phyloP scores from a whole-genome alignment of 2,888 invertebrate species.

The Lucinisca nassula region DNA sequence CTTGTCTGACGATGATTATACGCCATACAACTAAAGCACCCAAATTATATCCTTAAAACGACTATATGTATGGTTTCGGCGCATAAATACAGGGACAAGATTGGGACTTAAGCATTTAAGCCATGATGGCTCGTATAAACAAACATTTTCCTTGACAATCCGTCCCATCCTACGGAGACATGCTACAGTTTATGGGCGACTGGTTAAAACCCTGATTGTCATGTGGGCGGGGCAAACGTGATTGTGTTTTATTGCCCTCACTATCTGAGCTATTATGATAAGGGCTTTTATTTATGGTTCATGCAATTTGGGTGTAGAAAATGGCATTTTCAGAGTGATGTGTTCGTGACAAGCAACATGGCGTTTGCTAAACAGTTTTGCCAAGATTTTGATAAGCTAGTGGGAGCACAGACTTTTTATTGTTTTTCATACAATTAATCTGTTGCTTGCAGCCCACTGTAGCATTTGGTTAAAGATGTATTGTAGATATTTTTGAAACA shows the following conservation, averaged over 20 bases:
- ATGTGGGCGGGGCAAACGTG: background rate
- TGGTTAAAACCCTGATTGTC: constrained; percentile 3
- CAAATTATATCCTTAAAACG: constrained; percentile 69
- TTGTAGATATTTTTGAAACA: too few relatives aligned
- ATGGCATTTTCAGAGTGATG: background rate
- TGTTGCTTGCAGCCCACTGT: too few relatives aligned
- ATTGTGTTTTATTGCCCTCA: background rate
- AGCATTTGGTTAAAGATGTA: too few relatives aligned
- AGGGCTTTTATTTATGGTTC: background rate
- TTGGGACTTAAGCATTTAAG: constrained; percentile 73
- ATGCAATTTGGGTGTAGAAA: constrained; percentile 4
- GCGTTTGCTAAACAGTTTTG: background rate
- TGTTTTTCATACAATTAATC: too few relatives aligned
- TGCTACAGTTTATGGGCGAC: background rate
- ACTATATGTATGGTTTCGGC: constrained; percentile 70
- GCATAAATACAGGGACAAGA: constrained; percentile 73
- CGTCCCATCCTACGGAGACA: background rate
- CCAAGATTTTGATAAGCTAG: background rate
- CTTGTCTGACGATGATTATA: constrained; percentile 72
- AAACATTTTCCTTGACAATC: constrained; percentile 38
- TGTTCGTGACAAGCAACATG: background rate
- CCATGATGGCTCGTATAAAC: constrained; percentile 68
- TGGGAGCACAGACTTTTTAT: too few relatives aligned
- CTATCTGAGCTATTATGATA: constrained; percentile 6
- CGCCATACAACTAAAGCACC: constrained; percentile 64